Conservation (phyloP, 2,113 vertebrate species). For the Sciurus niger region DNA sequence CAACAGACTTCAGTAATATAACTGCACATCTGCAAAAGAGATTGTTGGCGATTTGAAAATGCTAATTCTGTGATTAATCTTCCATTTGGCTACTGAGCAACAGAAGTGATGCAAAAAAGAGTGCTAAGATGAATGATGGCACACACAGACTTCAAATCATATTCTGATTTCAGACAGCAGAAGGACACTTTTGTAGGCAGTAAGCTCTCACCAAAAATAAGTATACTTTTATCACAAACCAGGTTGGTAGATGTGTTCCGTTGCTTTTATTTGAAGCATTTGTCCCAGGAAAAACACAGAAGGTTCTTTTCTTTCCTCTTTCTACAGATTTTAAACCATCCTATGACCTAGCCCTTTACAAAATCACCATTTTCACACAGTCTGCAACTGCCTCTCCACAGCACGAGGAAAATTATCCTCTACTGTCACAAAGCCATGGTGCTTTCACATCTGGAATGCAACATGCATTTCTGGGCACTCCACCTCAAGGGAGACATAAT, state of each 20-base stretch:
- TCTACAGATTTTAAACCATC: constrained; percentile 13
- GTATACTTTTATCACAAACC: constrained; percentile 28
- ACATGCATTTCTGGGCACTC: neutral
- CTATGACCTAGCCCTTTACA: neutral
- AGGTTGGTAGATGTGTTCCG: constrained; percentile 37
- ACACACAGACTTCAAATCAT: constrained; percentile 59
- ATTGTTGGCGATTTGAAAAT: constrained; percentile 83
- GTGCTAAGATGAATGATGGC: constrained; percentile 64
- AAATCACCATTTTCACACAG: constrained; percentile 38
- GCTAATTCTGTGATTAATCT: constrained; percentile 86
- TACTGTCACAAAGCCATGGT: neutral
- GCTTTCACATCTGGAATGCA: constrained; percentile 12
- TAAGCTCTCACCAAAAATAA: constrained; percentile 39
- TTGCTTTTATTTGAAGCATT: constrained; percentile 5
- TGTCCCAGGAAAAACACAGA: neutral
- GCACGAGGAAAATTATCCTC: neutral
- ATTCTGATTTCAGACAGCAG: constrained; percentile 66
- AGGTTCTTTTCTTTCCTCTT: neutral
- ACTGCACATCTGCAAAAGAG: constrained; percentile 83
- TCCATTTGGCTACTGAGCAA: constrained; percentile 82
- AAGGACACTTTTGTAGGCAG: constrained; percentile 53
- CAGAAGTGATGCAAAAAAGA: constrained; percentile 72
- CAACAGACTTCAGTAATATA: constrained; percentile 83
- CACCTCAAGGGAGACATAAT: neutral
- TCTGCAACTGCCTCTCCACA: neutral